A percentile compares a stretch with the other conserved stretches of the same genome.
Conservation (phyloP, 2,888 invertebrate genomes). For the Mesorhabditis sp. region DNA sequence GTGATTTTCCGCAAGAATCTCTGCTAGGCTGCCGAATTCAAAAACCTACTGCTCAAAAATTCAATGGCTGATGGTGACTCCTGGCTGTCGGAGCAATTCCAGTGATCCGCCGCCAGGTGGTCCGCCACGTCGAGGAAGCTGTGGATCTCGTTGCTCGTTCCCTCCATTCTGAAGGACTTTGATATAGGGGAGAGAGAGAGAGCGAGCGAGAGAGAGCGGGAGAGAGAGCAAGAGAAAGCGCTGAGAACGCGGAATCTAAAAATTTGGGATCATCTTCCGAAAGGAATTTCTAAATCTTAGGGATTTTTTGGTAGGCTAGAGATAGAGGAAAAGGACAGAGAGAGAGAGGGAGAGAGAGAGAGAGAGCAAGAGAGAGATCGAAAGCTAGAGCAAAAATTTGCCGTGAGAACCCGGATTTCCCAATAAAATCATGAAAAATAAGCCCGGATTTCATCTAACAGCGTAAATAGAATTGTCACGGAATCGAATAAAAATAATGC, state of each 20-base stretch:
- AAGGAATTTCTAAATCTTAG: too few species aligned
- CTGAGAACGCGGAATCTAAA: background rate
- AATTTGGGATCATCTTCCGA: too few species aligned
- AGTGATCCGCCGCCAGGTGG: conserved; percentile 25
- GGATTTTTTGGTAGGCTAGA: too few species aligned
- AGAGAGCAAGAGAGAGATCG: background rate
- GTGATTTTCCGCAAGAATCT: background rate
- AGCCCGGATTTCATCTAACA: too few species aligned
- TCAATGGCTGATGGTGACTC: conserved; percentile 35
- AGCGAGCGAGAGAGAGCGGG: conserved; percentile 6
- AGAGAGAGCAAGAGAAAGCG: background rate
- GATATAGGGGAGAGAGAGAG: conserved; percentile 8
- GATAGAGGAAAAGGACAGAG: conserved; percentile 7
- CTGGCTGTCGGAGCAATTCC: conserved; percentile 28
- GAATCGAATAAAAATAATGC: too few species aligned
- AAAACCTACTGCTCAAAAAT: conserved; percentile 32
- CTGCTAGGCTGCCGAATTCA: background rate
- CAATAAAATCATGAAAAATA: too few species aligned
- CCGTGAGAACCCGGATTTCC: too few species aligned
- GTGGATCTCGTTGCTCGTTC: conserved; percentile 20
- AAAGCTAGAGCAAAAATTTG: background rate
- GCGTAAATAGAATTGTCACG: too few species aligned
- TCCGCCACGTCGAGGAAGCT: conserved; percentile 24
- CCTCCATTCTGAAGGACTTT: conserved; percentile 1
- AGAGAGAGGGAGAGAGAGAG: conserved; percentile 9